Conservation (phyloP, 2,888 invertebrate species). For the Cylloceria caligata region DNA sequence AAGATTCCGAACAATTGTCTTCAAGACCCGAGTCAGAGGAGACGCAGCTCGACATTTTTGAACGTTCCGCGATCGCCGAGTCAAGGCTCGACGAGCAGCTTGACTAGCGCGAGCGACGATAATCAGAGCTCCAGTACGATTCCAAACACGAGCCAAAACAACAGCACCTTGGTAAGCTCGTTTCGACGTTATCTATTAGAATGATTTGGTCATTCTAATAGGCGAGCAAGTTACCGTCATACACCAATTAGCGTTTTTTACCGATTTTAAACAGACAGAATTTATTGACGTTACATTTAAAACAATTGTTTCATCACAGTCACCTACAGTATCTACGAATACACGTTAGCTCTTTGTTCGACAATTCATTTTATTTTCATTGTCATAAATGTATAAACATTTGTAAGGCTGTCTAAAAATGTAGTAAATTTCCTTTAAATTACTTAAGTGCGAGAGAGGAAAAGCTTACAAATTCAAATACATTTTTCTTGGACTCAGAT, state of each 20-base stretch:
- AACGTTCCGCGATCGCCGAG: slow-evolving; percentile 89
- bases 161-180: slow-evolving; percentile 91
- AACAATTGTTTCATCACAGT: not conserved
- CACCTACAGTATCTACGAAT: too few species aligned
- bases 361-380: not conserved
- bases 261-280: not conserved
- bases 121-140: slow-evolving; percentile 84
- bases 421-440: not conserved
- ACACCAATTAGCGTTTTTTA: not conserved
- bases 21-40: slow-evolving; percentile 83
- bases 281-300: not conserved
- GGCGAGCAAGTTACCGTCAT: slow-evolving; percentile 15
- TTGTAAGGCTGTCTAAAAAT: not conserved
- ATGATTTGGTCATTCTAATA: slow-evolving; percentile 55
- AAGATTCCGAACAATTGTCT: slow-evolving; percentile 99
- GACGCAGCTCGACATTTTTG: slow-evolving; percentile 81
- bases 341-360: not conserved
- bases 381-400: not conserved
- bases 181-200: slow-evolving; percentile 21
- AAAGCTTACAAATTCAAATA: too few species aligned
- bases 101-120: slow-evolving; percentile 87
- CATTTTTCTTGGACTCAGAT: too few species aligned
- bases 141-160: slow-evolving; percentile 85
- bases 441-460: not conserved
- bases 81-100: slow-evolving; percentile 89